Evolutionary conservation across 2,113 vertebrate genomes (phyloP).

Genomic region (Nannobrachium achirus): DNA sequence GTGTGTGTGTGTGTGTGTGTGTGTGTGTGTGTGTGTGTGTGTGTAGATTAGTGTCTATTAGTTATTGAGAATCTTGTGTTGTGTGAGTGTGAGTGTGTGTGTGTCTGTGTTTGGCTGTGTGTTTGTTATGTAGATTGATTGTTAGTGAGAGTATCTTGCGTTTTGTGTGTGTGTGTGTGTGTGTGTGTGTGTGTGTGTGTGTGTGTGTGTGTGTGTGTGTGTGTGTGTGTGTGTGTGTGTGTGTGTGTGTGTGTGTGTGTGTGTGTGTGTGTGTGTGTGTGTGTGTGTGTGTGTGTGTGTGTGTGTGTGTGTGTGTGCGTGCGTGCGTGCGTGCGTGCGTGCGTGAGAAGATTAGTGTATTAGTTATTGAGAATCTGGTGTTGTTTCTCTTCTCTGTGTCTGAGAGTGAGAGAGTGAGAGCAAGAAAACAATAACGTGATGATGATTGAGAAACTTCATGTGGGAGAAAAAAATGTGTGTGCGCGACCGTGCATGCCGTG

Average conservation of each 20-base stretch:
- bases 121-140: no score
- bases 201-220: not conserved
- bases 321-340: no score
- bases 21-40: conserved; percentile 12
- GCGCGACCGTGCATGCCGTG: conserved; percentile 1
- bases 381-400: no score
- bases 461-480: no score
- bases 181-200: conserved; percentile 10
- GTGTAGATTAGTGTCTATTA: not conserved
- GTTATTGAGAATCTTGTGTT: no score
- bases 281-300: conserved; percentile 10
- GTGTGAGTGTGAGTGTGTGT: not conserved
- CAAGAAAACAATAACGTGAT: no score
- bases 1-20: not conserved
- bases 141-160: not conserved
- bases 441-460: no score
- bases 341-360: no score
- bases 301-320: not conserved
- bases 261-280: not conserved
- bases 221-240: not conserved
- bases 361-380: no score
- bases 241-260: not conserved
- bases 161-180: not conserved
- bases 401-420: no score
- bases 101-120: not conserved